A percentile compares a stretch with the other conserved stretches of the same genome.
These are phyloP conservation scores for Macquaria australasica DNA, from an alignment of 2,113 vertebrate genomes.

Conservation along the genomic window DNA sequence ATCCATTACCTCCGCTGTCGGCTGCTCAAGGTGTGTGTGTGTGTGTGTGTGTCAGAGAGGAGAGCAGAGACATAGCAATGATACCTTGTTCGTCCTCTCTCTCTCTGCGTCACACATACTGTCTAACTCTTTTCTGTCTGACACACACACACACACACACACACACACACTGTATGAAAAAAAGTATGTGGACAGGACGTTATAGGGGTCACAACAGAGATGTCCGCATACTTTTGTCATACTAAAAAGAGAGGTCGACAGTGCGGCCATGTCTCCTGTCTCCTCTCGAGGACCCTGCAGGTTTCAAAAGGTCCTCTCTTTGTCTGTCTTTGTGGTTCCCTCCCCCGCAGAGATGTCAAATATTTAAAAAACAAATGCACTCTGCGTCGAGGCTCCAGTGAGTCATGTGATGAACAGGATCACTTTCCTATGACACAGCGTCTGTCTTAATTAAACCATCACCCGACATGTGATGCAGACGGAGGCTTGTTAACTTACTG, in stretches of 20 bases:
- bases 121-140: background rate
- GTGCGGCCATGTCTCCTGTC: background rate
- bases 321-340: background rate
- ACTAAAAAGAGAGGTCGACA: no score
- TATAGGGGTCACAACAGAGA: background rate
- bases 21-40: conserved; percentile 34
- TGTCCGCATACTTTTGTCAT: no score
- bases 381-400: background rate
- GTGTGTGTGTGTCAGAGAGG: background rate
- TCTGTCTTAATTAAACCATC: conserved; percentile 27
- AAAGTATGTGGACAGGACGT: background rate
- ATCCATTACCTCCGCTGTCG: conserved; percentile 29
- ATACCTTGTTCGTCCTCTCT: background rate
- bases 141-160: background rate
- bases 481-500: conserved; percentile 9
- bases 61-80: background rate
- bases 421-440: background rate
- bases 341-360: background rate
- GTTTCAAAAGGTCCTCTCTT: background rate
- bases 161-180: background rate
- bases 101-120: background rate
- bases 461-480: background rate
- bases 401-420: conserved; percentile 32
- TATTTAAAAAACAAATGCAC: background rate
- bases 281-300: background rate